phyloP scores from a whole-genome alignment of 2,888 invertebrate species.

The Lobophora halterata region DNA sequence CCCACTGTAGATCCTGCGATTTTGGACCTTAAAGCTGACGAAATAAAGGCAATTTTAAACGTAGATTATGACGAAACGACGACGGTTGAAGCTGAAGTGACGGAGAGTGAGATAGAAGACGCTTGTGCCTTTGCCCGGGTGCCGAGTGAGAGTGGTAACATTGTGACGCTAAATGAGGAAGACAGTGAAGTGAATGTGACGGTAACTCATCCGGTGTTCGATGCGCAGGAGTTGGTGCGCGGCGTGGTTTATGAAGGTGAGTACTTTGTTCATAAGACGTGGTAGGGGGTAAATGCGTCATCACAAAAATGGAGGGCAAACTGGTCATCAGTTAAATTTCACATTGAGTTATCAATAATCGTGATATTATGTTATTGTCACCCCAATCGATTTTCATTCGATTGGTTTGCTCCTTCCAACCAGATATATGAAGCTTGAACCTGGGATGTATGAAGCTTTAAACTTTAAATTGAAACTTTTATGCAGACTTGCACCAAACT shows the following conservation, averaged over 20 bases:
- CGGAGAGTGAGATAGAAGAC: slow-evolving; percentile 48
- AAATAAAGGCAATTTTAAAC: slow-evolving; percentile 38
- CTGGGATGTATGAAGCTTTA: no score
- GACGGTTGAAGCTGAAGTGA: slow-evolving; percentile 31
- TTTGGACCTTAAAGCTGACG: slow-evolving; percentile 37
- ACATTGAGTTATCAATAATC: no score
- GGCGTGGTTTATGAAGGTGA: slow-evolving; percentile 81
- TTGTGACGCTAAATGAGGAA: slow-evolving; percentile 62
- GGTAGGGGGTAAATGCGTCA: no score
- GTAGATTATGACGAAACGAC: slow-evolving; percentile 53
- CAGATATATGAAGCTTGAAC: no score
- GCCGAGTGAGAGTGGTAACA: slow-evolving; percentile 66
- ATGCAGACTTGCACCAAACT: no score
- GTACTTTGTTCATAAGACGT: no score
- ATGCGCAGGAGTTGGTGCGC: slow-evolving; percentile 70
- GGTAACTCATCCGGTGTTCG: slow-evolving; percentile 75
- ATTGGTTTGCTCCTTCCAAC: no score
- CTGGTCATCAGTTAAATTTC: no score
- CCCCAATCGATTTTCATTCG: no score
- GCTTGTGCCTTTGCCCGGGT: slow-evolving; percentile 69
- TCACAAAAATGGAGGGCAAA: no score
- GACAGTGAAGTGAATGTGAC: slow-evolving; percentile 75
- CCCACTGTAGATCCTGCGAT: slow-evolving; percentile 44
- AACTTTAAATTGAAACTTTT: no score
- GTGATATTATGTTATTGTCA: no score